Evolutionary conservation across 1,140 invertebrate species (phyloP).

Genomic region (Himalopsyche phryganea): DNA sequence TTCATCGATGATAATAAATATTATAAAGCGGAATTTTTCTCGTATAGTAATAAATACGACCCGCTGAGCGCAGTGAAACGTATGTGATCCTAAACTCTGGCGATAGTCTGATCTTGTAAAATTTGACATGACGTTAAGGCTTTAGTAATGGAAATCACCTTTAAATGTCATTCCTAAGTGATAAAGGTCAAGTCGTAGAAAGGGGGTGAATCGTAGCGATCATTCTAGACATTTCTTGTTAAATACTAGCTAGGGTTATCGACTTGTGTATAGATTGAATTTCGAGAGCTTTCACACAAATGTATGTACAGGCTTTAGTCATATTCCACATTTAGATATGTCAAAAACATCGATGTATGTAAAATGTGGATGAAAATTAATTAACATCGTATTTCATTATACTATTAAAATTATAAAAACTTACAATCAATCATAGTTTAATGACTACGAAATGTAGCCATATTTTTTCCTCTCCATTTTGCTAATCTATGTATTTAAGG

Average conservation of each 20-base stretch:
- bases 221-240: slow-evolving; percentile 8
- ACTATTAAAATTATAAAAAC: too few relatives aligned
- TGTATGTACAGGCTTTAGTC: too few relatives aligned
- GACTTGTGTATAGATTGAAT: background rate
- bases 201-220: background rate
- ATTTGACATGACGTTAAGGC: slow-evolving; percentile 7
- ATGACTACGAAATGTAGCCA: too few relatives aligned
- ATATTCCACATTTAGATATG: too few relatives aligned
- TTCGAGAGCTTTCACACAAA: too few relatives aligned
- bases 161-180: slow-evolving; percentile 20
- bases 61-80: background rate
- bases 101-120: slow-evolving; percentile 12
- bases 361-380: background rate
- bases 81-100: background rate
- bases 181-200: slow-evolving; percentile 14
- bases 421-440: too few relatives aligned
- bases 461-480: too few relatives aligned
- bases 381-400: background rate
- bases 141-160: slow-evolving; percentile 12
- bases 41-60: too few relatives aligned
- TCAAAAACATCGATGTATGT: background rate
- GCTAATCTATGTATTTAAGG: too few relatives aligned
- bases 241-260: background rate
- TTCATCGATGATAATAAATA: too few relatives aligned
- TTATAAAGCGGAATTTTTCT: too few relatives aligned